These are phyloP conservation scores for Podiceps cristatus DNA, from an alignment of 2,113 vertebrate genomes.

Conservation along the genomic window DNA sequence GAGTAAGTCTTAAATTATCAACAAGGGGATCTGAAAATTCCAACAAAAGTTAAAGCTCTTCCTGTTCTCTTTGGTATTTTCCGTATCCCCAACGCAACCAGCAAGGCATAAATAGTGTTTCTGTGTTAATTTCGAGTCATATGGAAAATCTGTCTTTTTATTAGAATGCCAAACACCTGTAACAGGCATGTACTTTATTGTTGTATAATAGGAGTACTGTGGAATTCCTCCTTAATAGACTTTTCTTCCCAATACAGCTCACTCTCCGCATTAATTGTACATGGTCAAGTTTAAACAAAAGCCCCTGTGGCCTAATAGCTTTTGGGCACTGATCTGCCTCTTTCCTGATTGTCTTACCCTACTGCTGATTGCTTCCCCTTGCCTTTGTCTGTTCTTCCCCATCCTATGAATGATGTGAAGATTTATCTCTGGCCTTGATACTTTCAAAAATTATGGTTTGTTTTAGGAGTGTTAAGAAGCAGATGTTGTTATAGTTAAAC, in stretches of 20 bases:
- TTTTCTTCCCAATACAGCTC: not conserved
- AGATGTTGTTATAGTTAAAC: not conserved
- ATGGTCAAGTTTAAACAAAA: not conserved
- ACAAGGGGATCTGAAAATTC: not conserved
- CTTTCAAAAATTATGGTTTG: not conserved
- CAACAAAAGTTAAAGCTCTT: not conserved
- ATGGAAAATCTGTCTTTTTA: not conserved
- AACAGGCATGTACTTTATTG: not conserved
- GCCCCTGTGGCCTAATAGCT: not conserved
- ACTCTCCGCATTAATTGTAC: not conserved
- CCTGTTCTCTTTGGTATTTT: not conserved
- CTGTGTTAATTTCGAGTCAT: not conserved
- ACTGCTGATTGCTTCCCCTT: not conserved
- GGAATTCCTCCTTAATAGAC: not conserved
- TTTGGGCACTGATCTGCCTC: not conserved
- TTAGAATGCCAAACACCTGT: not conserved
- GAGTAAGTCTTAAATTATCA: not conserved
- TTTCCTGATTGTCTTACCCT: not conserved
- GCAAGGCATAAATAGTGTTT: not conserved
- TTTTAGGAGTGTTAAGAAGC: not conserved
- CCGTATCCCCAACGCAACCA: not conserved
- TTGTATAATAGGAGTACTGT: not conserved
- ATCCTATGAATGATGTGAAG: not conserved
- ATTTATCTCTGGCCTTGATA: not conserved
- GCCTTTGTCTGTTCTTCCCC: not conserved